Evolutionary conservation across 2,888 invertebrate species (phyloP).

Genomic region (Tenthredo mesomela): DNA sequence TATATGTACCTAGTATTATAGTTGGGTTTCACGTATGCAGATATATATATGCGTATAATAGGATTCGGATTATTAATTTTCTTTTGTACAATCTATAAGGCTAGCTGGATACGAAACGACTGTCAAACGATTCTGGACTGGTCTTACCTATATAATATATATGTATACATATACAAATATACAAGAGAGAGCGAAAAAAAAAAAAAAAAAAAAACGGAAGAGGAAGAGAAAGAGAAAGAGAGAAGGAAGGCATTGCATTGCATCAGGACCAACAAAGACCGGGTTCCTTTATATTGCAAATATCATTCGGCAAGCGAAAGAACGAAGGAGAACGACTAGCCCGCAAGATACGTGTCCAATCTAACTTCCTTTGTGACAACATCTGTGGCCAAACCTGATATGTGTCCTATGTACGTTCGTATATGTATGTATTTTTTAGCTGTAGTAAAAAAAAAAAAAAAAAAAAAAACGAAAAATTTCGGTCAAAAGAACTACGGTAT

Average conservation of each 20-base stretch:
- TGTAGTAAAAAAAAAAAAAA: background rate
- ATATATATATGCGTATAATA: background rate
- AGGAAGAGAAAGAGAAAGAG: slow-evolving; percentile 5
- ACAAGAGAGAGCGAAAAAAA: background rate
- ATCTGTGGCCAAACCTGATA: slow-evolving; percentile 44
- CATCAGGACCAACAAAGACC: slow-evolving; percentile 30
- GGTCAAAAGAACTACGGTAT: background rate
- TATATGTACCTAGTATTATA: background rate
- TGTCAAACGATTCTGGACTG: slow-evolving; percentile 23
- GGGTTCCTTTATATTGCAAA: slow-evolving; percentile 55
- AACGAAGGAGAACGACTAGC: slow-evolving; percentile 50
- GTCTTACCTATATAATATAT: background rate
- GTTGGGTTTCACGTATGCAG: background rate
- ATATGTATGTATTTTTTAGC: background rate
- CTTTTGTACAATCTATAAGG: slow-evolving; percentile 10
- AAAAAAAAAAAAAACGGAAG: background rate
- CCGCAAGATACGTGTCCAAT: slow-evolving; percentile 63
- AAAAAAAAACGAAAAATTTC: background rate
- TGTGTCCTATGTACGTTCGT: background rate
- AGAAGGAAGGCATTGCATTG: slow-evolving; percentile 10
- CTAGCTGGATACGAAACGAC: background rate
- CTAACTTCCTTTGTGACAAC: slow-evolving; percentile 59
- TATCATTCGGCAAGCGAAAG: slow-evolving; percentile 56
- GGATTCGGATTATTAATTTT: slow-evolving; percentile 45
- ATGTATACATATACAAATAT: background rate